Evolutionary conservation across 2,888 invertebrate genomes (phyloP), one percentile per base, ranked within the genome.

Genomic region (Anaspis maculata): DNA sequence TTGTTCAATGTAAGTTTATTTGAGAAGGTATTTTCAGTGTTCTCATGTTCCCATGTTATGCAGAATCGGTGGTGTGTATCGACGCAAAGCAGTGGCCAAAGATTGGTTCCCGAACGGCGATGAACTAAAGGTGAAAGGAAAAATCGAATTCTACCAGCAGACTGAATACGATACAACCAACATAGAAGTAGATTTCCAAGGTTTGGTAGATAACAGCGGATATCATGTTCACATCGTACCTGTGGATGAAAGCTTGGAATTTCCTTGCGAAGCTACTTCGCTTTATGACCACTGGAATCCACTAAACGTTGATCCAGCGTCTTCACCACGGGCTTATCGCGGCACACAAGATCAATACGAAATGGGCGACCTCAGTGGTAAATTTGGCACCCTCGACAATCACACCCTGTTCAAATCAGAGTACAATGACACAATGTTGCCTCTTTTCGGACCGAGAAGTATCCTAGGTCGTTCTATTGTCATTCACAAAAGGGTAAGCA

Each of bases 221-320:
- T 92, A 89, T 58, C 85, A 84, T 54, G 73, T 94, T 42, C 90
- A 92, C 52, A 73, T 79, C 72, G 89, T 88, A 61, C 81, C 90
- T 0, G 80, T 91, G 0, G 83, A 89, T 56, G 79, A 77, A 39
- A 82, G 86, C 48, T 63, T 90, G 41, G 83, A 84, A 51, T 91
- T 91, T 57, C 91, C 92, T 0, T 92, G 92, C 49, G 89, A 90
- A 59, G 77, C 71, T 26, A 79, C 84, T 0, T 77, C 88, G 0
- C 66, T 92, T 0, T 86, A 87, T 48, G 85, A 77, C n/a, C 82
- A 83, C 27, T 95, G 82, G 74, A 90, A 95, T 63, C 94, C 94
- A 0, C 76, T 79, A 51, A 73, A 76, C 28, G 76, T 88, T 1
- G 77, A 79, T 56, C 71, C 74, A 3, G 67, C 71, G 1, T 62